Base-by-base conservation (phyloP, 2,797 vertebrate genomes). In the Avahi laniger region DNA sequence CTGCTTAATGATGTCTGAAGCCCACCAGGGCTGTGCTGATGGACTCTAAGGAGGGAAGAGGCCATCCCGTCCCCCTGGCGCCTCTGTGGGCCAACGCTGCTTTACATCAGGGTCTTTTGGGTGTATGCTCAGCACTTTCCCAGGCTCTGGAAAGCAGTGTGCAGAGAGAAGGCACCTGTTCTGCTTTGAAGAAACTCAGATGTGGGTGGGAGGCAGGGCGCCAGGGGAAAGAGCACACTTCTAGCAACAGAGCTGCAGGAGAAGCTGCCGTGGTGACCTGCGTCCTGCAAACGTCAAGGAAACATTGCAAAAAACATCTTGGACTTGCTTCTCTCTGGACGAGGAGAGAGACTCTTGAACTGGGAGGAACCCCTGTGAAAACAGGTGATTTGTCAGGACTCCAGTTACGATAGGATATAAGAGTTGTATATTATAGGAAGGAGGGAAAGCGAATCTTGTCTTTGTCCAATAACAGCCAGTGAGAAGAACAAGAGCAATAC, bases 51-150 rank as follows among this genome's bases (percentile, higher is more conserved):
- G 38, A 33, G 26, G 46, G 13, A 86, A 43, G 76, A 63, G 33
- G 9, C 48, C 15, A 15, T 20, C 9, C 0, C 18, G 28, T 33
- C 43, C 61, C 35, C 7, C 38, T 1, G 14, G 15, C 33, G 8
- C 22, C 8, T 48, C 38, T 33, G 61, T 4, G 75, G n/a, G 52
- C 26, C 78, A 41, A 0, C 0, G 1, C 20, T 12, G 17, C 7
- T 61, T 61, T 83, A 30, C 22, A 7, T 2, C 3, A 4, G 24
- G 10, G 50, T 26, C 50, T 72, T n/a, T 18, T 5, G 57, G 17
- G 6, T 43, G 3, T 59, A 52, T 59, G 14, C 70, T 30, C 43
- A 72, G 70, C 43, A 41, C 18, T 1, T 9, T 24, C 2, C 15
- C 24, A 30, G 33, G 38, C 10, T 2, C 43, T 20, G 57, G 26